phyloP scores from a whole-genome alignment of 2,888 invertebrate genomes.

The Romanomermis culicivorax region DNA sequence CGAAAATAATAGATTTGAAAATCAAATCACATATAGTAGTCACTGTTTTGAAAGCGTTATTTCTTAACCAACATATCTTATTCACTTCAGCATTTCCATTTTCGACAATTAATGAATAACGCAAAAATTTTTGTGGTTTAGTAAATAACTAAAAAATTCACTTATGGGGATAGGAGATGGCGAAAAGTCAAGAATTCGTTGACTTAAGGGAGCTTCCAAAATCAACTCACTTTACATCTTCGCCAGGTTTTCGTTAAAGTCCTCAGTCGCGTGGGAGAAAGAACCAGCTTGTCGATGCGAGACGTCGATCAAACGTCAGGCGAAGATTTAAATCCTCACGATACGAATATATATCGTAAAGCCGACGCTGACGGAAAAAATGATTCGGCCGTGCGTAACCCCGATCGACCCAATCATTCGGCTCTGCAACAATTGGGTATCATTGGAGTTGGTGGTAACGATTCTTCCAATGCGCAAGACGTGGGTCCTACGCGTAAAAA shows the following conservation, averaged over 20 bases:
- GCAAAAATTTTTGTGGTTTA: too few relatives aligned
- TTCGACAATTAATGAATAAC: too few relatives aligned
- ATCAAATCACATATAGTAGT: too few relatives aligned
- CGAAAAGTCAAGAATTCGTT: too few relatives aligned
- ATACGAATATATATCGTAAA: background rate
- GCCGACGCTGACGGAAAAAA: conserved; percentile 17
- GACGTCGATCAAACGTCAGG: conserved; percentile 90
- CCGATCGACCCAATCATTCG: conserved; percentile 49
- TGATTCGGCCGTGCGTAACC: conserved; percentile 44
- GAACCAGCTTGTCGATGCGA: conserved; percentile 84
- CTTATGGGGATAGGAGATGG: too few relatives aligned
- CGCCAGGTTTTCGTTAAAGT: conserved; percentile 57
- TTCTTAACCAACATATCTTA: too few relatives aligned
- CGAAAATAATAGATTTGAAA: too few relatives aligned
- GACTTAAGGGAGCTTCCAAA: too few relatives aligned
- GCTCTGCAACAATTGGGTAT: background rate
- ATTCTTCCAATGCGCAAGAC: background rate
- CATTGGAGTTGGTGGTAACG: background rate
- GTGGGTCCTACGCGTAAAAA: conserved; percentile 1
- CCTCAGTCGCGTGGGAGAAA: conserved; percentile 71
- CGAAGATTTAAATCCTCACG: conserved; percentile 64
- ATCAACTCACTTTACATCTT: background rate
- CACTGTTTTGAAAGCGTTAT: too few relatives aligned
- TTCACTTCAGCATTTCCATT: too few relatives aligned
- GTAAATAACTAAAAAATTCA: too few relatives aligned